These are phyloP conservation scores for Synchiropus splendidus DNA, from an alignment of 2,113 vertebrate species.

Conservation along the genomic window DNA sequence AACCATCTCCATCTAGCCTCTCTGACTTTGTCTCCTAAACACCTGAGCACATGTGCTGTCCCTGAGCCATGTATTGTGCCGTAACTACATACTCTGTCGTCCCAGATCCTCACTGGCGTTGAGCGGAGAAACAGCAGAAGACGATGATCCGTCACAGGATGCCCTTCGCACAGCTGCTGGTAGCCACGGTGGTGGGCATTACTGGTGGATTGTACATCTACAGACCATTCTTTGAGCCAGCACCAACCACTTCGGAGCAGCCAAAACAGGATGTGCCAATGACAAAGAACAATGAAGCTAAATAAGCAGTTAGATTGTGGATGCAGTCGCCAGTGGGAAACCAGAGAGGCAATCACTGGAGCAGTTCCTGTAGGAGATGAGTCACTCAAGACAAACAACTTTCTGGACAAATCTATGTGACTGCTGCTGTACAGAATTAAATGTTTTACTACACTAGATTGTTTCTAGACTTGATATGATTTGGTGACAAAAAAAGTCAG, in stretches of 20 bases:
- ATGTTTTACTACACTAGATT: conserved; percentile 13
- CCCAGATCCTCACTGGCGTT: too few relatives aligned
- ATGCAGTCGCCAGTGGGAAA: not conserved
- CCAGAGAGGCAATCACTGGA: conserved; percentile 6
- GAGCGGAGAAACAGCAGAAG: not conserved
- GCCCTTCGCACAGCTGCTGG: conserved; percentile 58
- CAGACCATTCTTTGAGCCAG: conserved; percentile 65
- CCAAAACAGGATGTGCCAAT: conserved; percentile 20
- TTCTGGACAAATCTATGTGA: conserved; percentile 8
- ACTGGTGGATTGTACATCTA: conserved; percentile 81
- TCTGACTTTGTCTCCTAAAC: too few relatives aligned
- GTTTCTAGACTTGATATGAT: too few relatives aligned
- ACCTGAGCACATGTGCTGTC: too few relatives aligned
- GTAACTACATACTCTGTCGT: too few relatives aligned
- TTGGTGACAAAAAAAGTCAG: too few relatives aligned
- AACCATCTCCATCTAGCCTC: too few relatives aligned
- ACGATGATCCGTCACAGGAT: conserved; percentile 62
- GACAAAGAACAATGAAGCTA: conserved; percentile 13
- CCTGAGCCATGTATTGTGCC: too few relatives aligned
- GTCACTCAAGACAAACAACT: too few relatives aligned
- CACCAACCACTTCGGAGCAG: conserved; percentile 17
- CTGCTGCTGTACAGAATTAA: conserved; percentile 32
- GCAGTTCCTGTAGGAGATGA: too few relatives aligned
- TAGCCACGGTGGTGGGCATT: conserved; percentile 70
- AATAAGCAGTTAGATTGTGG: not conserved